Conservation (phyloP, 2,113 vertebrate genomes). For the Myrmecobius fasciatus region DNA sequence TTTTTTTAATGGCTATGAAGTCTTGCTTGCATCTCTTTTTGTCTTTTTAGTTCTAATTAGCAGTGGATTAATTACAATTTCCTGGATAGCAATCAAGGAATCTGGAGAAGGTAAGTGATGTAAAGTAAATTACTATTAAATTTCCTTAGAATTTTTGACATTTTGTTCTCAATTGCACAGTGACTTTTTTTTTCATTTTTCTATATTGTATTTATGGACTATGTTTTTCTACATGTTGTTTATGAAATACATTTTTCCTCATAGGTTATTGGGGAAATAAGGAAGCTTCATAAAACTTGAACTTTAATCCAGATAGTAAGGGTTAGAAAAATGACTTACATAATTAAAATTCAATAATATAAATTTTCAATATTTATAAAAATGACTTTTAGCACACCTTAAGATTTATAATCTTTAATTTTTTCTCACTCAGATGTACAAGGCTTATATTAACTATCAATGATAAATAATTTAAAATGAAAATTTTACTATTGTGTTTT, state of each 20-base stretch:
- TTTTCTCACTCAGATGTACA: background rate
- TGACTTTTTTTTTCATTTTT: background rate
- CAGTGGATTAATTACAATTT: constrained; percentile 79
- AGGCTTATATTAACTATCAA: background rate
- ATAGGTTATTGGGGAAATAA: background rate
- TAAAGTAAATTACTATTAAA: background rate
- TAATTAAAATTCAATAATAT: background rate
- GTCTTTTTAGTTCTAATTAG: constrained; percentile 65
- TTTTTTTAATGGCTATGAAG: constrained; percentile 76
- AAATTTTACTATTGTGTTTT: background rate
- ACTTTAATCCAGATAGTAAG: constrained; percentile 40
- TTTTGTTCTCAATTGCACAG: background rate
- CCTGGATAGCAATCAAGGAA: constrained; percentile 80
- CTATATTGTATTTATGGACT: constrained; percentile 1
- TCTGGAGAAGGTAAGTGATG: constrained; percentile 75
- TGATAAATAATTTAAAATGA: background rate
- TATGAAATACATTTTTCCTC: background rate
- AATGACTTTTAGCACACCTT: background rate
- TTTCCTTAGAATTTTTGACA: background rate
- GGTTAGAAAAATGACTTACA: background rate
- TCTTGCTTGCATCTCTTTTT: constrained; percentile 74
- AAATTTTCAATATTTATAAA: constrained; percentile 16
- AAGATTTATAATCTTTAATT: background rate
- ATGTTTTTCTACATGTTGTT: background rate
- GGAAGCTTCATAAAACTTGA: background rate